Conservation (phyloP, 2,888 invertebrate genomes). For the Scrobipalpa atriplicella region DNA sequence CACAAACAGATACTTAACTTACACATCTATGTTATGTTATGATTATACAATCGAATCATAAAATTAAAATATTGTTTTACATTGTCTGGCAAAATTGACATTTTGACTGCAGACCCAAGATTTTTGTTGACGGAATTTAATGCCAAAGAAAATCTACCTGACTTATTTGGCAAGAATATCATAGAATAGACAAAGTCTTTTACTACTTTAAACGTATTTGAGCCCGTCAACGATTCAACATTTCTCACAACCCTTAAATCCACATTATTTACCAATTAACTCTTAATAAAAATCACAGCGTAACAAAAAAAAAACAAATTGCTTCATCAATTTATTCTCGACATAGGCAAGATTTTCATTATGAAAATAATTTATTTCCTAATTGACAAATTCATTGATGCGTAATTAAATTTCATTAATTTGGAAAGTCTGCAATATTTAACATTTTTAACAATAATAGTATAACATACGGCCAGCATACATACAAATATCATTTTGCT, state of each 20-base stretch:
- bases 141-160: background rate
- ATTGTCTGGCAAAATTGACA: background rate
- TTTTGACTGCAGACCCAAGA: background rate
- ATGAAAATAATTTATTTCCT: background rate
- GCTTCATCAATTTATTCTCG: background rate
- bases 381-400: background rate
- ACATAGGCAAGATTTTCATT: background rate
- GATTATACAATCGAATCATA: constrained; percentile 19
- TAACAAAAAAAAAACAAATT: constrained; percentile 1
- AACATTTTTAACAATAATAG: background rate
- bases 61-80: constrained; percentile 13
- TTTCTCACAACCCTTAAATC: constrained; percentile 24
- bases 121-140: constrained; percentile 8
- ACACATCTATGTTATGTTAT: constrained; percentile 18
- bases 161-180: constrained; percentile 15
- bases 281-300: constrained; percentile 8
- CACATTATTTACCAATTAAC: constrained; percentile 10
- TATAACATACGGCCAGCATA: background rate
- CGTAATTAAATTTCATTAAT: background rate
- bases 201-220: constrained; percentile 12
- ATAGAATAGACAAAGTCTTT: background rate
- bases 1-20: constrained; percentile 41
- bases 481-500: background rate
- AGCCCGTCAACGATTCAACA: constrained; percentile 16
- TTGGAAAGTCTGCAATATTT: background rate